Conservation (phyloP, 30 jellyfish, hydroid and myxozoan genomes). For the Hydractinia symbiolongicarpus region DNA sequence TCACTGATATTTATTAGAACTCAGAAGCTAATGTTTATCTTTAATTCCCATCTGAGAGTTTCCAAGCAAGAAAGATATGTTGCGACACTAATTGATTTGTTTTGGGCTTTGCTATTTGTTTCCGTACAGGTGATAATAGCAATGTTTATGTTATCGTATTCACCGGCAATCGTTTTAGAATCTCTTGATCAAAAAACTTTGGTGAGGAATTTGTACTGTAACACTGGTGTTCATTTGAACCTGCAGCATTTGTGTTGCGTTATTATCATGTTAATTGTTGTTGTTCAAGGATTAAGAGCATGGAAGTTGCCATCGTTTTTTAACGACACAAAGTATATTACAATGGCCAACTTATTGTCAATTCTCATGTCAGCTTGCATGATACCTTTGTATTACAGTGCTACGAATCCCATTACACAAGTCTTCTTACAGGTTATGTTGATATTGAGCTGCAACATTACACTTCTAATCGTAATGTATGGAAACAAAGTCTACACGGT, state of each 20-base stretch:
- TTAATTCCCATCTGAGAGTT: too few relatives aligned
- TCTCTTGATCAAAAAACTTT: background rate
- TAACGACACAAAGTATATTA: slow-evolving; percentile 7
- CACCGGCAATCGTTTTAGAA: background rate
- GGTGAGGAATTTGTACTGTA: background rate
- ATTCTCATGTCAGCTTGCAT: background rate
- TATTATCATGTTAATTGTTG: background rate
- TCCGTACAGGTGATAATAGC: background rate
- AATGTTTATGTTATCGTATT: background rate
- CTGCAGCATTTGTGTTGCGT: background rate
- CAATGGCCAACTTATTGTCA: background rate
- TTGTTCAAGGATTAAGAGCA: slow-evolving; percentile 13
- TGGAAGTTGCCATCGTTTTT: background rate
- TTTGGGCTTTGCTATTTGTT: background rate
- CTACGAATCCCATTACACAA: background rate
- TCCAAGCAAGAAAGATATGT: too few relatives aligned
- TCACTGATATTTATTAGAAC: too few relatives aligned
- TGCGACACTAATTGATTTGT: background rate
- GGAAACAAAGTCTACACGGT: background rate
- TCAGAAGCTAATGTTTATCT: too few relatives aligned
- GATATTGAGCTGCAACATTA: background rate
- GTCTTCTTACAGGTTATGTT: background rate
- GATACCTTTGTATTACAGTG: background rate
- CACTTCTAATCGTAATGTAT: background rate
- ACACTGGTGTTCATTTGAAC: background rate